Evolutionary conservation across 2,888 invertebrate genomes (phyloP).

Genomic region (Philereme vetulata): DNA sequence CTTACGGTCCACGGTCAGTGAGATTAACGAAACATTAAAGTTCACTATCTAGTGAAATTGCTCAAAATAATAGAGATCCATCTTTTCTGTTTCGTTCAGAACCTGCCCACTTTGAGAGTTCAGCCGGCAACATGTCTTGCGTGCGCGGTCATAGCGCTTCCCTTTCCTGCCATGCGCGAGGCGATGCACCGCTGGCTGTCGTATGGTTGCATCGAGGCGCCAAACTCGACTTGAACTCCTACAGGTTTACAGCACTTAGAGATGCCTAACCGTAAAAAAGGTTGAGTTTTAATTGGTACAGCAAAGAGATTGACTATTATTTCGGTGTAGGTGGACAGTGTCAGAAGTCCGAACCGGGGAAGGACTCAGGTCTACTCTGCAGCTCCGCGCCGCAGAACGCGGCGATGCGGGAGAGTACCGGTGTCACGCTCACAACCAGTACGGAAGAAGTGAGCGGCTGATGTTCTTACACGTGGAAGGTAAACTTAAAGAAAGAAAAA

Average conservation of each 20-base stretch:
- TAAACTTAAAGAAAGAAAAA: slow-evolving; percentile 38
- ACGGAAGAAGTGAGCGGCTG: slow-evolving; percentile 86
- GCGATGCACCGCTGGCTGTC: slow-evolving; percentile 91
- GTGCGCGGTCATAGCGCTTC: slow-evolving; percentile 84
- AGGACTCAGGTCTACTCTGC: slow-evolving; percentile 87
- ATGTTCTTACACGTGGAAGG: slow-evolving; percentile 87
- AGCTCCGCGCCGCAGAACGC: slow-evolving; percentile 86
- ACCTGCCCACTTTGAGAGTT: slow-evolving; percentile 88
- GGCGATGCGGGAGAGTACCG: slow-evolving; percentile 88
- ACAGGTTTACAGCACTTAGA: slow-evolving; percentile 63
- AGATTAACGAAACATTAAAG: not conserved
- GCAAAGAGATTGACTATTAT: not conserved
- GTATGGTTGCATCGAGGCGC: slow-evolving; percentile 89
- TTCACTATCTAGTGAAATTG: no score
- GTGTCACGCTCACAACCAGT: slow-evolving; percentile 88
- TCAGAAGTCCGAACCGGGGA: slow-evolving; percentile 86
- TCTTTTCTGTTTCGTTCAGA: slow-evolving; percentile 67
- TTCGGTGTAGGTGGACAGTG: slow-evolving; percentile 77
- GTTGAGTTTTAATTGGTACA: no score
- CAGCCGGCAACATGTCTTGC: slow-evolving; percentile 82
- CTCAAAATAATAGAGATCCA: no score
- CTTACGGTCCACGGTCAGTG: slow-evolving; percentile 88
- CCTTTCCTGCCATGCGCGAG: slow-evolving; percentile 89
- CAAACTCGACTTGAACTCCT: slow-evolving; percentile 86
- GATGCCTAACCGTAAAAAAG: not conserved